These are phyloP conservation scores for Taurulus bubalis DNA, from an alignment of 2,113 vertebrate species.

Conservation along the genomic window DNA sequence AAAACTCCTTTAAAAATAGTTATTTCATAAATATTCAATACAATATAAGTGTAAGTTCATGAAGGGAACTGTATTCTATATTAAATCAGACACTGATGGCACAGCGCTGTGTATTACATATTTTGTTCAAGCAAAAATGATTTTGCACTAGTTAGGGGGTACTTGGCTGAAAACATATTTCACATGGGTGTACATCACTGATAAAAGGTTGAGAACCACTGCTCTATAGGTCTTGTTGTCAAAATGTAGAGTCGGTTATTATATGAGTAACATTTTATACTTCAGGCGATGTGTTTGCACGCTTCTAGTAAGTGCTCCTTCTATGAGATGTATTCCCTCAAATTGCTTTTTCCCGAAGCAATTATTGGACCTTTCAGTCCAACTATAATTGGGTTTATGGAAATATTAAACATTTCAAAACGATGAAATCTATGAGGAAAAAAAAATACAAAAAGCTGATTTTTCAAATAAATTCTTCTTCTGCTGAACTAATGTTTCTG, in stretches of 20 bases:
- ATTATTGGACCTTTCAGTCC: neutral
- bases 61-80: too few relatives aligned
- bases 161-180: too few relatives aligned
- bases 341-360: neutral
- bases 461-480: neutral
- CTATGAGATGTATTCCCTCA: neutral
- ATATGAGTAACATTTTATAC: neutral
- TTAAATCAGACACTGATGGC: too few relatives aligned
- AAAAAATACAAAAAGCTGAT: neutral
- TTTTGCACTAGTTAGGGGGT: too few relatives aligned
- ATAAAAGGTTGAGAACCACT: too few relatives aligned
- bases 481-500: neutral
- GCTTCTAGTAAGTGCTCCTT: neutral
- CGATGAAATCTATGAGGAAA: neutral
- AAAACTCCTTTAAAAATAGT: too few relatives aligned
- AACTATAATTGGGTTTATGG: neutral
- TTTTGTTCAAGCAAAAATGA: too few relatives aligned
- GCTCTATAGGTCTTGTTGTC: neutral
- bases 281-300: neutral
- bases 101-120: too few relatives aligned
- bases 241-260: neutral
- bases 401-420: neutral
- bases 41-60: too few relatives aligned
- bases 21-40: too few relatives aligned
- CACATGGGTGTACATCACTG: too few relatives aligned